Base-by-base conservation (phyloP, 1,140 invertebrate species). In the Trichonephila clavata region DNA sequence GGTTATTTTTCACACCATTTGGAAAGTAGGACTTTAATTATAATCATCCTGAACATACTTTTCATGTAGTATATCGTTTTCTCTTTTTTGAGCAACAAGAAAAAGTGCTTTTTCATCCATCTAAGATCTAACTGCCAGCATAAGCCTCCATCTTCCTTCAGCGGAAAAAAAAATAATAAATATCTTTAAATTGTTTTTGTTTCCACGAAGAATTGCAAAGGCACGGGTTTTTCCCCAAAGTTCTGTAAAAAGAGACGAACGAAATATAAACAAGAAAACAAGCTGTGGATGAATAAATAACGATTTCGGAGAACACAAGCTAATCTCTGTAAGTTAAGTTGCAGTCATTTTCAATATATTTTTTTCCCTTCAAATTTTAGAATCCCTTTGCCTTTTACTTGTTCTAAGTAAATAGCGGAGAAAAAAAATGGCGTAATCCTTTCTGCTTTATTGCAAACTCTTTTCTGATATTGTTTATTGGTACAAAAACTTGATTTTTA, bases 401-500 rank as follows among this genome's bases (percentile, higher is more conserved):
- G 24, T 68, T 68, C 65, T n/a, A 1, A n/a, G 4, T 2, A 14
- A n/a, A 14, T 68, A 68, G n/a, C 0, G 24, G 63, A 3, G 3
- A n/a, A 24, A 65, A 65, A 65, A 65, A 65, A 63, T 63, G 65
- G n/a, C 8, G 6, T 68, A 68, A 68, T 68, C n/a, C 65, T 24
- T 68, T 68, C n/a, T 14, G 65, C 65, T 68, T 68, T 68, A 68
- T 68, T 68, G 65, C n/a, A 27, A 68, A 68, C 24, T 16, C 24
- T 68, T 4, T 27, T 50, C 65, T n/a, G 24, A 68, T n/a, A 68
- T 27, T 68, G 65, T 68, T 68, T 68, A 68, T 68, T 27, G 65
- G 10, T 21, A 68, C 65, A 68, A 68, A 68, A 68, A 68, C 65
- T 68, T n/a, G 21, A 24, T 68, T 68, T 65, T 68, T 68, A 68